Base-by-base conservation (phyloP, 2,888 invertebrate genomes). In the Axea sp. region DNA sequence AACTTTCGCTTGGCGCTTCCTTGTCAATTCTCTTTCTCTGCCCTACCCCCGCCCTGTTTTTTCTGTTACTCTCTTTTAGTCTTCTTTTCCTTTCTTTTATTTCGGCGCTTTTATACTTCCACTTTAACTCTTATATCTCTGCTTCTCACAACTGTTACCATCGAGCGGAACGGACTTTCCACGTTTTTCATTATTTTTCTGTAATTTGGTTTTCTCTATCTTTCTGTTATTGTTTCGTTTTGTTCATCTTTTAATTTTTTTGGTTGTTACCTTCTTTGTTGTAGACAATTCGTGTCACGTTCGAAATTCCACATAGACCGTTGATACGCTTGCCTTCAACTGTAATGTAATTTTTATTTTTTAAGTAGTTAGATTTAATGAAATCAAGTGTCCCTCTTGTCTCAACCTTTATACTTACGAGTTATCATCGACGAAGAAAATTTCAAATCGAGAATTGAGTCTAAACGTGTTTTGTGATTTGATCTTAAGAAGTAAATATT, bases 261-360 rank as follows among this genome's bases (percentile, higher is more conserved):
- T 22, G 26, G 49, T 68, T 28, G 26, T 49, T 49, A 19, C 9
- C 15, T 67, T 49, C 19, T 43, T 55, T 31, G 41, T 68, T 37
- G 68, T 19, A 11, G 59, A 51, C 51, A 51, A 35, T 30, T 35
- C 19, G 65, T 24, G 45, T 30, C 35, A 19, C 60, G 69, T 45
- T 53, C 55, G 31, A 55, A 39, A 55, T 62, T 55, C 62, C 60
- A 41, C 51, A 28, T 8, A 31, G 37, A 31, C 51, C 57, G 59
- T 31, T 17, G 43, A 59, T 43, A 59, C 72, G 24, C 31, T 72
- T 62, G 69, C 49, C 72, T 59, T 51, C 64, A 59, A 72, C 45
- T 65, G 59, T 73, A 73, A 65, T 49, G 64, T 64, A 64, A 57
- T 69, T 69, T 73, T 73, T 64, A 73, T 68, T 73, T 69, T 68